These are phyloP conservation scores for Acleris holmiana DNA, from an alignment of 2,888 invertebrate genomes.

Conservation along the genomic window DNA sequence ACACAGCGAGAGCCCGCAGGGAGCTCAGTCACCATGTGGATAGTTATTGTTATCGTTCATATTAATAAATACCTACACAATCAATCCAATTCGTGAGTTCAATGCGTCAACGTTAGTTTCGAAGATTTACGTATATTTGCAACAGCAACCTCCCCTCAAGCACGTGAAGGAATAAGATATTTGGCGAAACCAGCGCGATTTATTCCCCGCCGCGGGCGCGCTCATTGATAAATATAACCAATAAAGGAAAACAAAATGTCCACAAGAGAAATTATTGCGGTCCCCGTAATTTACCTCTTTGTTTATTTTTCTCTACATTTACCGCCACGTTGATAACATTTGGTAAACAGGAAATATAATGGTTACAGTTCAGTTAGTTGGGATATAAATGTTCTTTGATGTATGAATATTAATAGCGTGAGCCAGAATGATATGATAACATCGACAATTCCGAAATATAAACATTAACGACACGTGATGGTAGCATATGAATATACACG, in stretches of 20 bases:
- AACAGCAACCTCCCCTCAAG: constrained; percentile 18
- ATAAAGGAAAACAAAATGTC: constrained; percentile 77
- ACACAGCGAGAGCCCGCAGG: too few relatives aligned
- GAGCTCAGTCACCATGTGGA: too few relatives aligned
- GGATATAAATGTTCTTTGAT: not conserved
- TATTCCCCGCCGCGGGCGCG: constrained; percentile 63
- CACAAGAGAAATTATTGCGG: constrained; percentile 69
- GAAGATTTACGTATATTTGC: constrained; percentile 30
- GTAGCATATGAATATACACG: constrained; percentile 14
- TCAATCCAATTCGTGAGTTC: too few relatives aligned
- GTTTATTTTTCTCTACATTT: constrained; percentile 50
- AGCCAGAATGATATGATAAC: constrained; percentile 11
- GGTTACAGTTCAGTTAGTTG: not conserved
- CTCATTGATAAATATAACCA: constrained; percentile 74
- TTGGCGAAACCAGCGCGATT: constrained; percentile 60
- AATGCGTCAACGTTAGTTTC: not conserved
- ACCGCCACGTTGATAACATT: constrained; percentile 19
- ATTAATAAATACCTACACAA: not conserved
- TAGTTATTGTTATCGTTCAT: not conserved
- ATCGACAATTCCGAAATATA: constrained; percentile 24
- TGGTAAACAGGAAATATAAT: not conserved
- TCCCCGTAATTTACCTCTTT: constrained; percentile 58
- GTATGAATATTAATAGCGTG: not conserved
- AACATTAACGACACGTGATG: constrained; percentile 15
- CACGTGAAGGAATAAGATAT: constrained; percentile 33